Evolutionary conservation across 2,888 invertebrate genomes (phyloP).

Genomic region (Andrena marginata): DNA sequence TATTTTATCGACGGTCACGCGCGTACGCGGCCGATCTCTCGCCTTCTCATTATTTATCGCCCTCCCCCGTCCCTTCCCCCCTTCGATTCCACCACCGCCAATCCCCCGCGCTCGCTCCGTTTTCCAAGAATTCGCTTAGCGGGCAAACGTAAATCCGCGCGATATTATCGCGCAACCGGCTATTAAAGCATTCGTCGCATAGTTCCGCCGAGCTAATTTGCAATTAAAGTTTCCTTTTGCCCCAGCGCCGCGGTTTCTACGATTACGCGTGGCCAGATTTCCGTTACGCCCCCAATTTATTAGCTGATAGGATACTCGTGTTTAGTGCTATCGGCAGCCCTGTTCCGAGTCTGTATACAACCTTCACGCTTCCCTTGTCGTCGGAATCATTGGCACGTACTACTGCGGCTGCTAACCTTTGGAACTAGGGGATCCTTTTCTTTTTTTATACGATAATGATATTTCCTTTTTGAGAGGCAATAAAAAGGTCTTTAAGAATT

Average conservation of each 20-base stretch:
- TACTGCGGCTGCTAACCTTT: not conserved
- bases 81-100: conserved; percentile 53
- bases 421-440: too few relatives aligned
- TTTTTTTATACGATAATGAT: too few relatives aligned
- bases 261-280: not conserved
- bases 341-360: not conserved
- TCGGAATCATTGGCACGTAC: not conserved
- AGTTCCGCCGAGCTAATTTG: conserved; percentile 23
- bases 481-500: too few relatives aligned
- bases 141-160: conserved; percentile 45
- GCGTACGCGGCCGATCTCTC: conserved; percentile 63
- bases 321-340: not conserved
- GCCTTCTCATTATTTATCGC: conserved; percentile 71
- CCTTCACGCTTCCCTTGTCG: not conserved
- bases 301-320: not conserved
- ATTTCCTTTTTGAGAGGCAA: too few relatives aligned
- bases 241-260: not conserved
- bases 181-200: conserved; percentile 51
- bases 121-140: conserved; percentile 60
- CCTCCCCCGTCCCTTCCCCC: conserved; percentile 1
- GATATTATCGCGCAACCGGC: conserved; percentile 42
- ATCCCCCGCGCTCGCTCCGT: conserved; percentile 14
- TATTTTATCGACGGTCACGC: conserved; percentile 80
- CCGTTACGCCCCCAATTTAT: not conserved
- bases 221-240: conserved; percentile 27